A percentile compares a stretch with the other conserved stretches of the same genome.
Conservation (phyloP, 2,113 vertebrate species). For the Calypte anna region DNA sequence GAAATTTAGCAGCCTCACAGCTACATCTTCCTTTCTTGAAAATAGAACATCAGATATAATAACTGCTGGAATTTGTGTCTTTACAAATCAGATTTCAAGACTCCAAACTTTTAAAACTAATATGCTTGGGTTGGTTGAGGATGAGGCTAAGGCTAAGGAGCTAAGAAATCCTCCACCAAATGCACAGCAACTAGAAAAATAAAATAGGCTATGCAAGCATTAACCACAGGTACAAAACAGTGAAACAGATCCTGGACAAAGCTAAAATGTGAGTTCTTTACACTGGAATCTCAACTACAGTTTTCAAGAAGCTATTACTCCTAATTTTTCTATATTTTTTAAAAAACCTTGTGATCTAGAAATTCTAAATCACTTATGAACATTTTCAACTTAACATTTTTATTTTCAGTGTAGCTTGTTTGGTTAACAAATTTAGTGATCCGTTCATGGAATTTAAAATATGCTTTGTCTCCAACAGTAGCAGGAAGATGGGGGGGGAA, state of each 20-base stretch:
- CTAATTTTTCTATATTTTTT: not conserved
- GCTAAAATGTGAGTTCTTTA: not conserved
- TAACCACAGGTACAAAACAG: not conserved
- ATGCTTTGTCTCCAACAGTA: not conserved
- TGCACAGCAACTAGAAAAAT: not conserved
- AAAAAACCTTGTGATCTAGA: not conserved
- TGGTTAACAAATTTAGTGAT: not conserved
- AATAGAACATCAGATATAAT: not conserved
- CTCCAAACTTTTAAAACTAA: not conserved
- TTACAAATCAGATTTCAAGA: not conserved
- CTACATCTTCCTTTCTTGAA: not conserved
- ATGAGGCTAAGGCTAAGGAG: not conserved
- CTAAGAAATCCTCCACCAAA: not conserved
- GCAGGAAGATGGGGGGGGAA: not conserved
- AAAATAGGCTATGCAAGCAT: not conserved
- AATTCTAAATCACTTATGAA: not conserved
- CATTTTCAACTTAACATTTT: not conserved
- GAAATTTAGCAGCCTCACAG: not conserved
- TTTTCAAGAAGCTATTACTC: not conserved
- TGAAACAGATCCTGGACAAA: not conserved
- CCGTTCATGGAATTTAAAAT: not conserved
- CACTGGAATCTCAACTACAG: not conserved
- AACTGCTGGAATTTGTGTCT: not conserved
- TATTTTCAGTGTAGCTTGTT: not conserved
- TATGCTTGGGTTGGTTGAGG: not conserved